Evolutionary conservation across 2,888 invertebrate species (phyloP).

Genomic region (Zygothrica quintamaculata): DNA sequence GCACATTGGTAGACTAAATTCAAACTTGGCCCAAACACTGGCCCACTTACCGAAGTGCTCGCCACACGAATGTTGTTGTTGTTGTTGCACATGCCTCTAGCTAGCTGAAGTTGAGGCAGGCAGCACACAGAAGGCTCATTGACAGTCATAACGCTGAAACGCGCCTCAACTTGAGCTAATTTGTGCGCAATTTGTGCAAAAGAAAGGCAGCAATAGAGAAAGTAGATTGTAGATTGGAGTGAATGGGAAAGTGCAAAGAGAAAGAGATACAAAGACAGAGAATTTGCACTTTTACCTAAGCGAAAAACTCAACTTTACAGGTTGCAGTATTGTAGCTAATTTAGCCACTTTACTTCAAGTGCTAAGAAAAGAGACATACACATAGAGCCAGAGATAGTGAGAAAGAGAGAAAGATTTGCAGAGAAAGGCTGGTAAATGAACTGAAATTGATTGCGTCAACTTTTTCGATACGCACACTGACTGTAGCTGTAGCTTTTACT

Average conservation of each 20-base stretch:
- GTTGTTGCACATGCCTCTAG: conserved; percentile 50
- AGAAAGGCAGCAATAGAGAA: conserved; percentile 43
- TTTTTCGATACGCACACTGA: conserved; percentile 52
- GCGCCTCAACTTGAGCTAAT: conserved; percentile 73
- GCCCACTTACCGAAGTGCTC: conserved; percentile 13
- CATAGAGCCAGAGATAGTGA: background rate
- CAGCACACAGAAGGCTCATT: conserved; percentile 58
- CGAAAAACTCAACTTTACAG: conserved; percentile 71
- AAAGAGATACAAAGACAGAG: conserved; percentile 42
- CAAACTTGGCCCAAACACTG: conserved; percentile 33
- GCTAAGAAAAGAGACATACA: conserved; percentile 13
- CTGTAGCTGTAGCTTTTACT: no score
- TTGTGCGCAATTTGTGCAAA: conserved; percentile 69
- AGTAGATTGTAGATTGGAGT: conserved; percentile 4
- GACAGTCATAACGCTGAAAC: conserved; percentile 77
- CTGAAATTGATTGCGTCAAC: conserved; percentile 72
- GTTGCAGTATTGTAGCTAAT: conserved; percentile 69
- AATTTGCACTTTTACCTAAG: conserved; percentile 76
- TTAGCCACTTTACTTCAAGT: conserved; percentile 46
- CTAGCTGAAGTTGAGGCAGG: conserved; percentile 62
- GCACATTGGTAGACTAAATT: conserved; percentile 43
- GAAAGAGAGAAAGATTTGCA: conserved; percentile 4
- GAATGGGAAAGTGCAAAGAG: conserved; percentile 11
- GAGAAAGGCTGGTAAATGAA: conserved; percentile 35
- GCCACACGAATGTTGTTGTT: conserved; percentile 15